Base-by-base conservation (phyloP, 2,797 vertebrate species). In the Bovichtus diacanthus region DNA sequence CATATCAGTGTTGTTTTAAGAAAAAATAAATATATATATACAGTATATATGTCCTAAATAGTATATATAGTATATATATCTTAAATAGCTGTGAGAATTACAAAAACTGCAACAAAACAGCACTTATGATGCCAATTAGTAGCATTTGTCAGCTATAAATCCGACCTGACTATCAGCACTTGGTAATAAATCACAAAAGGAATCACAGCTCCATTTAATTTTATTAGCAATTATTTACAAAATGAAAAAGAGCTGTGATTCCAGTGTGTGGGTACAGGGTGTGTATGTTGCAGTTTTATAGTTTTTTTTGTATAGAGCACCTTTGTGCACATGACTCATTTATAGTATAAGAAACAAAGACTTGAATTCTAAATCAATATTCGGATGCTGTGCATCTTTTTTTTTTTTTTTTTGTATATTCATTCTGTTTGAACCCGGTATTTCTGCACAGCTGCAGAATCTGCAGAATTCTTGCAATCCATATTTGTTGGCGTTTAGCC, bases 81-180 rank as follows among this genome's bases (percentile, higher is more conserved):
- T 2, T 10, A 54, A 6, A 31, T 13, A 56, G 12, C 56, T 59
- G n/a, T 59, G 21, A 59, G 56, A 60, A 44, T n/a, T 41, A 41
- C 15, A 63, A 58, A 56, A 41, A 43, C 63, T 27, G 19, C 19
- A 59, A 43, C 46, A 27, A 19, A 60, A 51, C 6, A 13, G 2
- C 31, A 70, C 15, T 34, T 36, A 4, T 6, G 27, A 68, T 63
- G 59, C 15, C 34, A 64, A 18, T 56, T 34, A 34, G 36, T 19
- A 41, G 54, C 38, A 31, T 66, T 34, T 66, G 13, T 50, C 34
- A 23, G 53, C 31, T 65, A 10, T 34, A 55, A n/a, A 41, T 68
- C 21, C 70, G 18, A 68, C 23, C 36, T 18, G 56, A 59, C 1
- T 11, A 59, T 25, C 21, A 59, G 36, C 53, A 12, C 12, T 18